These are phyloP conservation scores for Kryphioiulus occultus DNA, from an alignment of 2,888 invertebrate genomes.

Conservation along the genomic window DNA sequence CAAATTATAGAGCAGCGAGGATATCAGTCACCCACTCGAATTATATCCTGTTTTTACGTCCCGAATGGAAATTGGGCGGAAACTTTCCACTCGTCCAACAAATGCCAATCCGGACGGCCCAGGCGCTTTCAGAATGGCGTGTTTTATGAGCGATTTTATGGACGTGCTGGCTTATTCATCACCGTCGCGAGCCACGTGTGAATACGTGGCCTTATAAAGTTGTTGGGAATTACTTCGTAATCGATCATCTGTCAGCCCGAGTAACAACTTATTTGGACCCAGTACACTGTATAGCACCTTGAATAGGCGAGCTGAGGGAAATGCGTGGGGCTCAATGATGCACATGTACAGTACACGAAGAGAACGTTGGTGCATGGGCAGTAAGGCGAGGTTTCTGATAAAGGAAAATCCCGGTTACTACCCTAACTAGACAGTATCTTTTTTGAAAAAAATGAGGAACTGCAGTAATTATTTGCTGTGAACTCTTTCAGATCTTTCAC, in stretches of 20 bases:
- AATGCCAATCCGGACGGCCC: neutral
- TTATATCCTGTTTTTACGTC: neutral
- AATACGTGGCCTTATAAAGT: slow-evolving; percentile 14
- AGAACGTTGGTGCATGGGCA: neutral
- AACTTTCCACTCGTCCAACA: neutral
- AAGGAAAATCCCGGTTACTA: neutral
- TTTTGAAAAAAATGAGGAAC: too few species aligned
- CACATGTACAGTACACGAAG: too few species aligned
- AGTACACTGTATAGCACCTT: neutral
- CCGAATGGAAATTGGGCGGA: slow-evolving; percentile 31
- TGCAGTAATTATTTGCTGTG: too few species aligned
- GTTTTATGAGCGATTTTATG: neutral
- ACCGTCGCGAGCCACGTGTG: neutral
- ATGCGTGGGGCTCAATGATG: neutral
- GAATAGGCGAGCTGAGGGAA: neutral
- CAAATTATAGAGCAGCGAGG: neutral
- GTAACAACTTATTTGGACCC: slow-evolving; percentile 27
- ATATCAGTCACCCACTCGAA: neutral
- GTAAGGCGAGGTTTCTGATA: neutral
- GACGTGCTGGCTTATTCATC: slow-evolving; percentile 7
- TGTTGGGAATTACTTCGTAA: slow-evolving; percentile 36
- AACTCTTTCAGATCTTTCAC: too few species aligned
- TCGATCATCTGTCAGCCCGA: slow-evolving; percentile 16
- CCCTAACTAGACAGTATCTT: too few species aligned
- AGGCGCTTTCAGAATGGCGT: neutral